Conservation (phyloP, 2,888 invertebrate species). For the Melinaea menophilus region DNA sequence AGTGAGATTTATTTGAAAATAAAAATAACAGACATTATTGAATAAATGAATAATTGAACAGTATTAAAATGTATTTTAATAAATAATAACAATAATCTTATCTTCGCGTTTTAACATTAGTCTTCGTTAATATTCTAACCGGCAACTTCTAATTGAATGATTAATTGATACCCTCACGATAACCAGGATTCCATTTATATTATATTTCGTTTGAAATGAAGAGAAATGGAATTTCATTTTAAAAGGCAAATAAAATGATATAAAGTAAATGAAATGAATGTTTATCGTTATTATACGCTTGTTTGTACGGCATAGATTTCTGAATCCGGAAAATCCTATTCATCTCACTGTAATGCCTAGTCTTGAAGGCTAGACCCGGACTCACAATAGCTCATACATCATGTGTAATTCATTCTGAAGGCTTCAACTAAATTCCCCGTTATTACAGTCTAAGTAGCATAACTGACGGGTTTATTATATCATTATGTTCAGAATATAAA, state of each 20-base stretch:
- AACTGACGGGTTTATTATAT: constrained; percentile 6
- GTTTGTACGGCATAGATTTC: neutral
- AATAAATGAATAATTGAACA: too few relatives aligned
- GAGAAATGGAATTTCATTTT: too few relatives aligned
- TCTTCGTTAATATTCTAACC: constrained; percentile 33
- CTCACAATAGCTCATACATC: constrained; percentile 34
- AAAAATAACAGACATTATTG: too few relatives aligned
- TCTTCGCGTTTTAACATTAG: constrained; percentile 20
- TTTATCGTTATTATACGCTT: too few relatives aligned
- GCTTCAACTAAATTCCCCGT: constrained; percentile 12
- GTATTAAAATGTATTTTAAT: too few relatives aligned
- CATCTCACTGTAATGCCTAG: constrained; percentile 4
- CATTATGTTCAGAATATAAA: neutral
- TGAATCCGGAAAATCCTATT: neutral
- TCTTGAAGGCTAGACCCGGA: constrained; percentile 20
- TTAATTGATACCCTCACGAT: constrained; percentile 30
- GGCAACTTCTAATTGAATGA: constrained; percentile 35
- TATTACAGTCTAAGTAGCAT: constrained; percentile 7
- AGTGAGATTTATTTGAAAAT: too few relatives aligned
- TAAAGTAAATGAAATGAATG: too few relatives aligned
- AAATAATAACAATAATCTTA: neutral
- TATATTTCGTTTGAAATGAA: too few relatives aligned
- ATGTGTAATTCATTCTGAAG: constrained; percentile 33
- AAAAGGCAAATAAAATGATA: too few relatives aligned
- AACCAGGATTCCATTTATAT: constrained; percentile 8